phyloP scores from a whole-genome alignment of 23 tunicate species.

The Oikopleura dioica region DNA sequence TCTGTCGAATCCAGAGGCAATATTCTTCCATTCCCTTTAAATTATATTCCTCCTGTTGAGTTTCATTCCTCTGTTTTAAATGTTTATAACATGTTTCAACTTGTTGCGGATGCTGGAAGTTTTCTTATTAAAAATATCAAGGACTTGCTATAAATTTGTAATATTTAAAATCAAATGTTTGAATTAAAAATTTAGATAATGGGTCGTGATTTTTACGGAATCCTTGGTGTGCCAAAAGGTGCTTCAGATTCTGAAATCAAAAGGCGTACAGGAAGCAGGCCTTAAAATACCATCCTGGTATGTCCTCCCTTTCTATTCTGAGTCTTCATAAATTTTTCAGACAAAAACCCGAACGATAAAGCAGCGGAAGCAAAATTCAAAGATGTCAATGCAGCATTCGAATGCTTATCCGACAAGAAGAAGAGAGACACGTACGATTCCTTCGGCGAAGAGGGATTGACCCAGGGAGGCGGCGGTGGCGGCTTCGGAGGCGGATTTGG shows the following conservation, averaged over 20 bases:
- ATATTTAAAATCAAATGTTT: no score
- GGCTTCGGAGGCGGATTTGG: slow-evolving; percentile 13
- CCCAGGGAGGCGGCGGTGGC: slow-evolving; percentile 23
- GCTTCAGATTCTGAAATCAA: slow-evolving; percentile 7
- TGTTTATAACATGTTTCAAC: no score
- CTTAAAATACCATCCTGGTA: slow-evolving; percentile 13
- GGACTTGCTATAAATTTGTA: no score
- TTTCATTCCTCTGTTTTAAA: no score
- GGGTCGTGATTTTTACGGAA: slow-evolving; percentile 6
- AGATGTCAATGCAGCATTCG: slow-evolving; percentile 55
- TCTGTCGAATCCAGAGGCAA: no score
- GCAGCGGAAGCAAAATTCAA: slow-evolving; percentile 88
- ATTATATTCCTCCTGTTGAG: no score
- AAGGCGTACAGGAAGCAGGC: slow-evolving; percentile 1
- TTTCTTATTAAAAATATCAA: no score
- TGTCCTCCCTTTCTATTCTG: background rate
- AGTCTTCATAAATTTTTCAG: background rate
- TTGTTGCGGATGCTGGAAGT: no score
- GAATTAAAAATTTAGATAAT: no score
- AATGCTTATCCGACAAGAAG: slow-evolving; percentile 41
- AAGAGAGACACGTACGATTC: slow-evolving; percentile 52
- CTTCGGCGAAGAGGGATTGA: slow-evolving; percentile 57
- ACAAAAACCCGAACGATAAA: slow-evolving; percentile 74
- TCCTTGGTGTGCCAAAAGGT: background rate
- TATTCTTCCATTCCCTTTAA: no score